Base-by-base conservation (phyloP, 2,888 invertebrate genomes). In the Phalangium opilio region DNA sequence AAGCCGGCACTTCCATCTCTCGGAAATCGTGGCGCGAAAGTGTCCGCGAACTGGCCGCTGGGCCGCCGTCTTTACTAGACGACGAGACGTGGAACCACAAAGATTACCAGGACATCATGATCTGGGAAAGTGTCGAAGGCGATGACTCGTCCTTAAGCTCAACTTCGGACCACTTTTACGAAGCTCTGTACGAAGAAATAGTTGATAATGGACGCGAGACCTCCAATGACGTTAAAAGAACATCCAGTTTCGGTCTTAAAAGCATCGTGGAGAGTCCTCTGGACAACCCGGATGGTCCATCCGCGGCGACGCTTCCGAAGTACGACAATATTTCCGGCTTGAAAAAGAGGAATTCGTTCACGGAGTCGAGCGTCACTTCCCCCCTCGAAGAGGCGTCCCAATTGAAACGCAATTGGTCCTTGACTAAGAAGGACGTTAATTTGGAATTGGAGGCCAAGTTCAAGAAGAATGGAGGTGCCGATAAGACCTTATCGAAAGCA, bases 401-500 rank as follows among this genome's bases (percentile, higher is more conserved):
- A 42, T 43, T 53, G 14, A 53, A 52, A 47, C 50, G 56, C 18
- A 79, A 75, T 56, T 72, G 74, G 63, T 72, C 73, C 1, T 60
- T 69, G 53, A 67, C 68, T 8, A 70, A 70, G 57, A 69, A 64
- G 52, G 71, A 78, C 58, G 72, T 78, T 51, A 74, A 75, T n/a
- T 76, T 76, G 55, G 70, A 69, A 14, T 59, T 72, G 10, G 46
- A 55, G 2, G 52, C 55, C 1, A 56, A 53, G 41, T 48, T 55
- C 10, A 52, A 52, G 12, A 56, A 55, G 43, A 68, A 67, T 44
- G 49, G 49, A 3, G 39, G 44, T 2, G 49, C 47, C 21, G 44
- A 45, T 5, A 48, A 49, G 14, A 47, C 49, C 5, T 41, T 42
- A 39, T 49, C 41, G 12, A 44, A 43, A 10, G 36, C 34, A 2